These are phyloP conservation scores for Propithecus coquereli DNA, from an alignment of 2,113 vertebrate genomes.

Conservation along the genomic window DNA sequence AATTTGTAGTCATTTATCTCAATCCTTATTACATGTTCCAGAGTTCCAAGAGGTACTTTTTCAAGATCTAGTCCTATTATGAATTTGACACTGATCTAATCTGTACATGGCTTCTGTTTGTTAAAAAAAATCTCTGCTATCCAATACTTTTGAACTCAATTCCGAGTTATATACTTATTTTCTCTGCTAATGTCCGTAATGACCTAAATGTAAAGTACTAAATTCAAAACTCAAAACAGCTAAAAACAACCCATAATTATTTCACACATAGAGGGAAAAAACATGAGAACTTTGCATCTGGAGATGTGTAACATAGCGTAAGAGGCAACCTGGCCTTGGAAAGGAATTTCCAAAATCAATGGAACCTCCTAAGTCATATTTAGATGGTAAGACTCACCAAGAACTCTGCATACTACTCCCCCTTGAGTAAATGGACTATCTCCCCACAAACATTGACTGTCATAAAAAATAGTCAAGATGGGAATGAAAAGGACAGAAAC, in stretches of 20 bases:
- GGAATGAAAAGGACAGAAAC: not conserved
- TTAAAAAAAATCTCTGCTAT: not conserved
- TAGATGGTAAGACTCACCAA: not conserved
- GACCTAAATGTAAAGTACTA: not conserved
- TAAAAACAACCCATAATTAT: not conserved
- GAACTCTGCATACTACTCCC: not conserved
- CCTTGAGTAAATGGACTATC: not conserved
- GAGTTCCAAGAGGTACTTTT: not conserved
- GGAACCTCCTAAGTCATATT: not conserved
- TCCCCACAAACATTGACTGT: not conserved
- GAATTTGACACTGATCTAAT: conserved; percentile 32
- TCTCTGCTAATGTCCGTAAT: not conserved
- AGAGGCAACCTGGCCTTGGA: not conserved
- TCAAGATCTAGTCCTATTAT: conserved; percentile 20
- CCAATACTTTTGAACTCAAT: not conserved
- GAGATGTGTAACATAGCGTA: not conserved
- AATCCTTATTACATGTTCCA: not conserved
- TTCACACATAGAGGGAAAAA: not conserved
- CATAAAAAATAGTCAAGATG: not conserved
- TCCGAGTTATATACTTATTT: not conserved
- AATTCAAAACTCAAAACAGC: not conserved
- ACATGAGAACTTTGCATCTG: not conserved
- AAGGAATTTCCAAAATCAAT: not conserved
- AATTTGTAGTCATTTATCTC: conserved; percentile 15
- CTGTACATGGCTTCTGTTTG: not conserved